These are phyloP conservation scores for Drosophila trapezifrons DNA, from an alignment of 1,140 invertebrate genomes.

Conservation along the genomic window DNA sequence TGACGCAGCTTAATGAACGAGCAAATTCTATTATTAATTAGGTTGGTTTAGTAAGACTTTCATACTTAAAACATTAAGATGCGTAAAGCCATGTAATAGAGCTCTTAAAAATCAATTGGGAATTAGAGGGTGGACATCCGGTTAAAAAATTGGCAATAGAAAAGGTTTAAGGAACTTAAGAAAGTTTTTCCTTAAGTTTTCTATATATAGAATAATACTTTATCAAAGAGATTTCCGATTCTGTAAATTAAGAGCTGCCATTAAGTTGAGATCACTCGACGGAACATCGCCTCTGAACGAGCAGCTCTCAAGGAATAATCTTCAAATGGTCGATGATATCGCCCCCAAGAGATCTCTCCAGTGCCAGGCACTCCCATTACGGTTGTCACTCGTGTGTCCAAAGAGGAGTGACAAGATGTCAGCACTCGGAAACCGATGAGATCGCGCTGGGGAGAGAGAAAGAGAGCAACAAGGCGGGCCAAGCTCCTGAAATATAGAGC, in stretches of 20 bases:
- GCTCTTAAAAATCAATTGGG: too few relatives aligned
- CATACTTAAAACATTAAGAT: neutral
- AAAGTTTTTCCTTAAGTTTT: too few relatives aligned
- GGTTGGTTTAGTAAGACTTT: neutral
- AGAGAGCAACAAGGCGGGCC: constrained; percentile 7
- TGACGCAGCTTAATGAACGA: too few relatives aligned
- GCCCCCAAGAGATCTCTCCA: constrained; percentile 11
- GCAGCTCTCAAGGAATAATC: constrained; percentile 18
- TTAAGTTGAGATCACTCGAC: constrained; percentile 14
- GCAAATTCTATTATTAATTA: neutral
- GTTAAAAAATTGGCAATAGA: too few relatives aligned
- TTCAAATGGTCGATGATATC: constrained; percentile 6
- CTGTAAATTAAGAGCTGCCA: constrained; percentile 9
- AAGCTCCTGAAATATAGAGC: neutral
- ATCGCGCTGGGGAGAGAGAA: neutral
- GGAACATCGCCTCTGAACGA: neutral
- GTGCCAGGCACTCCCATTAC: constrained; percentile 10
- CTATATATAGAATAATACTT: too few relatives aligned
- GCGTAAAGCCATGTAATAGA: neutral
- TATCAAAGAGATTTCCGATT: neutral
- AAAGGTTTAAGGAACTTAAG: too few relatives aligned
- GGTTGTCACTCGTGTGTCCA: constrained; percentile 16
- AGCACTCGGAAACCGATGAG: constrained; percentile 9
- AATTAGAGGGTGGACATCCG: too few relatives aligned
- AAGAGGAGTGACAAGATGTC: constrained; percentile 36